Percentiles rank a stretch among this genome's conserved stretches.
Conservation (phyloP, 2,113 vertebrate genomes). For the Muscicapa adusta region DNA sequence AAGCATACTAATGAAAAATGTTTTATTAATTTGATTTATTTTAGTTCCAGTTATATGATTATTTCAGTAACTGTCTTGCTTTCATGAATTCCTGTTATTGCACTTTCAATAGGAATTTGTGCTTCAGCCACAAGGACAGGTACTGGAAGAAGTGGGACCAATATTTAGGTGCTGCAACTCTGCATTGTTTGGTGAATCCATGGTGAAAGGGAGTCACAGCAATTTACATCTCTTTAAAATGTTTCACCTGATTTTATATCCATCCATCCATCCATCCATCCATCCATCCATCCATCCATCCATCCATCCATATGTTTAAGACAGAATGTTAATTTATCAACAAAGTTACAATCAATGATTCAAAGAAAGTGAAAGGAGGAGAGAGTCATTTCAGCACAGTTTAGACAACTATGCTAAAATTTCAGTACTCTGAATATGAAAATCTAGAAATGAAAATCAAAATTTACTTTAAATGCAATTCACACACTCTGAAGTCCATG, state of each 20-base stretch:
- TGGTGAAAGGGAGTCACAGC: background rate
- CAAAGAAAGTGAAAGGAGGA: background rate
- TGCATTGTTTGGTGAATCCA: background rate
- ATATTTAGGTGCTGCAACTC: background rate
- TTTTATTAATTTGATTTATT: background rate
- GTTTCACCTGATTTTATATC: background rate
- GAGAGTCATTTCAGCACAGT: background rate
- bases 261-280: background rate
- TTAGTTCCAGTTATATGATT: background rate
- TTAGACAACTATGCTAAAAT: background rate
- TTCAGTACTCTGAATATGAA: background rate
- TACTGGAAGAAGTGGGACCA: background rate
- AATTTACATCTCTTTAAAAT: background rate
- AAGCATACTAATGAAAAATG: background rate
- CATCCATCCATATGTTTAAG: background rate
- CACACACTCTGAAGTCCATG: rapidly evolving
- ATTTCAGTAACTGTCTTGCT: background rate
- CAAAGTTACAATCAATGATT: background rate
- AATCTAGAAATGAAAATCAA: background rate
- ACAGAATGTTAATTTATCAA: background rate
- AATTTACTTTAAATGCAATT: background rate
- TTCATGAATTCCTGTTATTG: background rate
- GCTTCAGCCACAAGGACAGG: background rate
- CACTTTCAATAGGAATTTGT: background rate
- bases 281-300: background rate